Evolutionary conservation across 2,888 invertebrate species (phyloP).

Genomic region (Drosophila pseudotakahashii): DNA sequence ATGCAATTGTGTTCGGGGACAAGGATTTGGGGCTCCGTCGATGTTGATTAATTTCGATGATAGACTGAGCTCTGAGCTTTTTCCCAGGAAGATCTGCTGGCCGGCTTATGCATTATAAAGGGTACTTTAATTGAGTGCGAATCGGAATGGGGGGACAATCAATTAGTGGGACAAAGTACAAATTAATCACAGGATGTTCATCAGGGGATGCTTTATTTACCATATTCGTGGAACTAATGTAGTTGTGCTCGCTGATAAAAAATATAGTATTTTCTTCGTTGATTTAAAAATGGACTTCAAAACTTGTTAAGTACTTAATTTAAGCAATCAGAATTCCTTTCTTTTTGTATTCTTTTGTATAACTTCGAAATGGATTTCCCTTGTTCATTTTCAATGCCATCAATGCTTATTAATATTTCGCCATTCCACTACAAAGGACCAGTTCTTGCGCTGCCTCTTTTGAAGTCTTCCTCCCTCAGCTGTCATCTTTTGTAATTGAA

Average conservation of each 20-base stretch:
- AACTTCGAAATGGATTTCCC: not conserved
- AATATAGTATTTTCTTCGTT: too few relatives aligned
- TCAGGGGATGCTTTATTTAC: too few relatives aligned
- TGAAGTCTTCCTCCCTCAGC: constrained; percentile 6
- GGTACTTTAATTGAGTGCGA: constrained; percentile 14
- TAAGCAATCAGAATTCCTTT: not conserved
- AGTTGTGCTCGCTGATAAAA: too few relatives aligned
- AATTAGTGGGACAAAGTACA: constrained; percentile 10
- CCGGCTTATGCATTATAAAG: constrained; percentile 30
- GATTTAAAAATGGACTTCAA: too few relatives aligned
- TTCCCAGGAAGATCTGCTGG: constrained; percentile 19
- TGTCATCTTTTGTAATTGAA: constrained; percentile 22
- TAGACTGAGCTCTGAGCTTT: constrained; percentile 16
- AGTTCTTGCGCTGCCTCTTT: constrained; percentile 11
- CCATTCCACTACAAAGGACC: constrained; percentile 10
- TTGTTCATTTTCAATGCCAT: not conserved
- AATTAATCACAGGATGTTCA: constrained; percentile 4
- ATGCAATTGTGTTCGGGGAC: constrained; percentile 37
- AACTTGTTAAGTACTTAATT: not conserved
- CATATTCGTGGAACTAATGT: too few relatives aligned
- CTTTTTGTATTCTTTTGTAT: too few relatives aligned
- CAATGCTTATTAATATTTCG: constrained; percentile 20
- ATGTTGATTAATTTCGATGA: constrained; percentile 56
- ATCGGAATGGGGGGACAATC: constrained; percentile 7
- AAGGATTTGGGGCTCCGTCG: constrained; percentile 35